These are phyloP conservation scores for Lasioglossum pauxillum DNA, from an alignment of 2,888 invertebrate genomes.

Conservation along the genomic window DNA sequence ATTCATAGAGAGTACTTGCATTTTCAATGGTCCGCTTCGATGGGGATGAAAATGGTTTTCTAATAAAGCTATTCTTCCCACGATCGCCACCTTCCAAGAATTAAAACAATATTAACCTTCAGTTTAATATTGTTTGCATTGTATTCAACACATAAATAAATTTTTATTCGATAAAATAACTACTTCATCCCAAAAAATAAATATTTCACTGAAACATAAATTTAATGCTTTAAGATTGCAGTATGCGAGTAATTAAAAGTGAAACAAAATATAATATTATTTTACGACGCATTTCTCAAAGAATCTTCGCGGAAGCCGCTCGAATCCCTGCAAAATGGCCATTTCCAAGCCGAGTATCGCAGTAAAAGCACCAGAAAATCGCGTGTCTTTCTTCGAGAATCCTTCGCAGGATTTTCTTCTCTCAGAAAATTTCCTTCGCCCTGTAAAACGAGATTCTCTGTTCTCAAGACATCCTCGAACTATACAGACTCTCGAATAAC, in stretches of 20 bases:
- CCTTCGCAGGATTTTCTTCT: not conserved
- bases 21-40: not conserved
- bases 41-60: not conserved
- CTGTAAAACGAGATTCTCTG: not conserved
- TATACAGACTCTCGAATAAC: not conserved
- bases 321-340: not conserved
- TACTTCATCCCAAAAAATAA: no score
- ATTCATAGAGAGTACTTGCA: no score
- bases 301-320: not conserved
- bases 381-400: not conserved
- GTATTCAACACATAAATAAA: no score
- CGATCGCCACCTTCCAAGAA: not conserved
- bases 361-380: not conserved
- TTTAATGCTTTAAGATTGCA: no score
- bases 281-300: not conserved
- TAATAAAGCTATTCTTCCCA: no score
- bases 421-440: not conserved
- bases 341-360: not conserved
- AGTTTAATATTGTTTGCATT: no score
- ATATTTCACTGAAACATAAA: no score
- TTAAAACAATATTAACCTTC: not conserved
- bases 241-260: no score
- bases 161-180: no score
- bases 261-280: not conserved
- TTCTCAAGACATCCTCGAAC: not conserved